Evolutionary conservation across 2,797 vertebrate genomes (phyloP).

Genomic region (Falco biarmicus): DNA sequence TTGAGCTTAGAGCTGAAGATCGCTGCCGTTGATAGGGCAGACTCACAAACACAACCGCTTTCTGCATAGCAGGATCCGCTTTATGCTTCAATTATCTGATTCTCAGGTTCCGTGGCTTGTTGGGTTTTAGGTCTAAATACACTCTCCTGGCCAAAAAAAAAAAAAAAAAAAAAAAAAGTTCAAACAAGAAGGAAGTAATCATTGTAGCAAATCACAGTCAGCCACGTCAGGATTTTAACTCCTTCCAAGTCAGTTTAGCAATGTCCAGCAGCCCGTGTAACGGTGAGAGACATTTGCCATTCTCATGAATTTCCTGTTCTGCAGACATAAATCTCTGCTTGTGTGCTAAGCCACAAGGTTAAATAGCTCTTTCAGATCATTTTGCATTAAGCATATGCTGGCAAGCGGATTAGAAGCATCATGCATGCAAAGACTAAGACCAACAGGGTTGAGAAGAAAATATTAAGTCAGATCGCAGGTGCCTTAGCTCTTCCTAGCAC

Average conservation of each 20-base stretch:
- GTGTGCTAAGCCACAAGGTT: neutral
- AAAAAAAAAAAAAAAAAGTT: neutral
- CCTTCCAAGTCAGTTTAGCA: slow-evolving; percentile 4
- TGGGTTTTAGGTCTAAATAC: neutral
- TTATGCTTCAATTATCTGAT: neutral
- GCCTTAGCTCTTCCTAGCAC: neutral
- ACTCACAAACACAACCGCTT: neutral
- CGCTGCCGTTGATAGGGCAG: neutral
- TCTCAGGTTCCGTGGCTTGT: neutral
- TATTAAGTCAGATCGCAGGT: neutral
- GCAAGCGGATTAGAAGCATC: neutral
- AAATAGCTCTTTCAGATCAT: neutral
- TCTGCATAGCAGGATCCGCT: neutral
- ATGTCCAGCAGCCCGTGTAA: slow-evolving; percentile 65
- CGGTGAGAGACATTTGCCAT: neutral
- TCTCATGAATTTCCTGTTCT: slow-evolving; percentile 28
- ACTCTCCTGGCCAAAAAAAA: neutral
- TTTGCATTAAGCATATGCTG: neutral
- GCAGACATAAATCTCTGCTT: neutral
- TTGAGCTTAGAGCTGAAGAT: neutral
- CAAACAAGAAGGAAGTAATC: neutral
- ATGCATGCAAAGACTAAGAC: neutral
- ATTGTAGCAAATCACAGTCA: neutral
- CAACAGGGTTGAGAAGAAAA: neutral
- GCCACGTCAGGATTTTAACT: slow-evolving; percentile 33